Percentiles rank a stretch among this genome's conserved stretches.
phyloP scores from a whole-genome alignment of 2,888 invertebrate species.

The Tachina grossa region DNA sequence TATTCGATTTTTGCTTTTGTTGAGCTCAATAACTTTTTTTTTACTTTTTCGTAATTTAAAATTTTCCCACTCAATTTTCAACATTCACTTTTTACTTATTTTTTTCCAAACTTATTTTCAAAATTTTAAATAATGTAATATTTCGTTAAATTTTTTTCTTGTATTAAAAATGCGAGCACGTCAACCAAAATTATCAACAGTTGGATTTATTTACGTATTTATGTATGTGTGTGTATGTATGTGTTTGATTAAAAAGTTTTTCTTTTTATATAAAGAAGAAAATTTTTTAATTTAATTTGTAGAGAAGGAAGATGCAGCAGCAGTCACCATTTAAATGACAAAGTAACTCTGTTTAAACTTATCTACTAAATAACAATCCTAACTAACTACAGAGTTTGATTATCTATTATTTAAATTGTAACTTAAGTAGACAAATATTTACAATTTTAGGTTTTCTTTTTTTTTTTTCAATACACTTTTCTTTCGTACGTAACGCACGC shows the following conservation, averaged over 20 bases:
- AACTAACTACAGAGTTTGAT: background rate
- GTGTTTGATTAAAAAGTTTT: background rate
- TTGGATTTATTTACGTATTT: background rate
- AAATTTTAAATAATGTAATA: background rate
- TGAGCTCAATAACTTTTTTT: background rate
- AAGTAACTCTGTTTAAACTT: conserved; percentile 21
- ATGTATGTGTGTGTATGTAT: background rate
- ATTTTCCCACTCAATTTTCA: conserved; percentile 12
- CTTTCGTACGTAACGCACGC: conserved; percentile 6
- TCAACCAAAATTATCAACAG: conserved; percentile 10
- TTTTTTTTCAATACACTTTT: background rate
- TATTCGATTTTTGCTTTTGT: background rate
- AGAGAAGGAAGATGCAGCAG: background rate
- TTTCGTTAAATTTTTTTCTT: conserved; percentile 7
- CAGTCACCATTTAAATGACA: background rate
- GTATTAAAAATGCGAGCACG: conserved; percentile 14
- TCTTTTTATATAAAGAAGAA: background rate
- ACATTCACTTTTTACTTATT: conserved; percentile 20
- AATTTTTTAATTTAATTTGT: background rate
- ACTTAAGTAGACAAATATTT: conserved; percentile 30
- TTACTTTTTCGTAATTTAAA: background rate
- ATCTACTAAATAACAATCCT: conserved; percentile 57
- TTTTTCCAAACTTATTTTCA: conserved; percentile 21
- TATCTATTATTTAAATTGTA: conserved; percentile 35
- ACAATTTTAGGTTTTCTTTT: conserved; percentile 11